Percentiles rank a stretch among this genome's conserved stretches.
These are phyloP conservation scores for Chascanopsetta lugubris DNA, from an alignment of 2,113 vertebrate genomes.

Conservation along the genomic window DNA sequence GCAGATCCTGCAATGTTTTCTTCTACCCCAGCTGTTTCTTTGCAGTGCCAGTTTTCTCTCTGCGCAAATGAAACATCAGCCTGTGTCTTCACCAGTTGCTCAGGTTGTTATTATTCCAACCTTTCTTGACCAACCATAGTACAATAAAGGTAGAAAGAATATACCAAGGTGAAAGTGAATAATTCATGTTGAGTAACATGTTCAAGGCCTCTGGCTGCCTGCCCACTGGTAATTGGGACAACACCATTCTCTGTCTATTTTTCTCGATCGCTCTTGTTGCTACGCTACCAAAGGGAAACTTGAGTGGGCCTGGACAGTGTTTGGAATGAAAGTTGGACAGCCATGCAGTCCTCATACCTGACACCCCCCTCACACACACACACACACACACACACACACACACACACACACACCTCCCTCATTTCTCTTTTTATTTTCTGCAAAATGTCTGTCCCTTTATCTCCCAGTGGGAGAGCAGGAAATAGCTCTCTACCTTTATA, in stretches of 20 bases:
- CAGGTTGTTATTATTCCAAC: constrained; percentile 15
- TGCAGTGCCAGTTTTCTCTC: background rate
- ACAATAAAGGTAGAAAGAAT: constrained; percentile 67
- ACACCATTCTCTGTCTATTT: constrained; percentile 72
- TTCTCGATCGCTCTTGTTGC: constrained; percentile 75
- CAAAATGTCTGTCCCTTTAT: constrained; percentile 23
- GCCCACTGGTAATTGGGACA: constrained; percentile 79
- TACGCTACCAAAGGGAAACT: constrained; percentile 75
- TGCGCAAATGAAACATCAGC: background rate
- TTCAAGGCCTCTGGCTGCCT: constrained; percentile 66
- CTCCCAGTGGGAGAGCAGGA: constrained; percentile 29
- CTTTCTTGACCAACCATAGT: constrained; percentile 15
- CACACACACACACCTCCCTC: too few relatives aligned
- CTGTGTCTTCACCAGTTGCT: constrained; percentile 1
- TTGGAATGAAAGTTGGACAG: constrained; percentile 61
- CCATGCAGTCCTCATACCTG: constrained; percentile 56
- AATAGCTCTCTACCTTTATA: constrained; percentile 7
- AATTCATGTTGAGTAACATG: constrained; percentile 79
- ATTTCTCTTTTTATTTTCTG: constrained; percentile 36
- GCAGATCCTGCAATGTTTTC: background rate
- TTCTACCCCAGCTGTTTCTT: background rate
- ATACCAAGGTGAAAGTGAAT: constrained; percentile 77
- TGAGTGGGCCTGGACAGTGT: constrained; percentile 66
- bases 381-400: too few relatives aligned
- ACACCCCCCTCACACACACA: constrained; percentile 45